phyloP scores from a whole-genome alignment of 2,888 invertebrate species.

The Dynastes maya region DNA sequence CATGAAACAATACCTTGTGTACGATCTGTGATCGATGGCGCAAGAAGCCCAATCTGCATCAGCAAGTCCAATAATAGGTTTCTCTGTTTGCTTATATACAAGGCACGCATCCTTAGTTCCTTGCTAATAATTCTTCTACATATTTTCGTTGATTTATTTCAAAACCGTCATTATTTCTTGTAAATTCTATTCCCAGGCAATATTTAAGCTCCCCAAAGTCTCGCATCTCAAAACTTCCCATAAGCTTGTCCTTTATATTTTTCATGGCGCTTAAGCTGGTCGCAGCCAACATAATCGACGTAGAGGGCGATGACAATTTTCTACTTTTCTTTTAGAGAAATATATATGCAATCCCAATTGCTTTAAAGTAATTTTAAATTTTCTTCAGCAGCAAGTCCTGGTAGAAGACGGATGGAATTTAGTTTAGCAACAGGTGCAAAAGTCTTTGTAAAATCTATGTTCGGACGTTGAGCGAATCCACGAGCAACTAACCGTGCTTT shows the following conservation, averaged over 20 bases:
- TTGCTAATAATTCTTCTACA: background rate
- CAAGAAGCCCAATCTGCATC: slow-evolving; percentile 48
- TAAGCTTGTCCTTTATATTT: background rate
- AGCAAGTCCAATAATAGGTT: background rate
- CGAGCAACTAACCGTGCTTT: background rate
- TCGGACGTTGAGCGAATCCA: slow-evolving; percentile 3
- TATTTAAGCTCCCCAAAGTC: background rate
- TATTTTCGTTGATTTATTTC: slow-evolving; percentile 7
- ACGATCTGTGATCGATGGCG: slow-evolving; percentile 54
- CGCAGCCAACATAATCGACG: background rate
- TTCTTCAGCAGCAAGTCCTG: background rate
- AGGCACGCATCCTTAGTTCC: background rate
- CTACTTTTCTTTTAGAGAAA: background rate
- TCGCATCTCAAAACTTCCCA: background rate
- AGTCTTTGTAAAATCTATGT: background rate
- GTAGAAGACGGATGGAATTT: background rate
- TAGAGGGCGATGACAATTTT: background rate
- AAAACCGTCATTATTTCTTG: background rate
- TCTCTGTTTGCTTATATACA: background rate
- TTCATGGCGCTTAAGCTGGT: background rate
- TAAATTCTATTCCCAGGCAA: slow-evolving; percentile 11
- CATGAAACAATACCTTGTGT: slow-evolving; percentile 55
- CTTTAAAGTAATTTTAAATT: slow-evolving; percentile 1
- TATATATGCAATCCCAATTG: background rate
- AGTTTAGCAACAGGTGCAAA: background rate